Evolutionary conservation across 2,797 vertebrate genomes (phyloP), one percentile per base, ranked within the genome.

Genomic region (Chelon auratus): DNA sequence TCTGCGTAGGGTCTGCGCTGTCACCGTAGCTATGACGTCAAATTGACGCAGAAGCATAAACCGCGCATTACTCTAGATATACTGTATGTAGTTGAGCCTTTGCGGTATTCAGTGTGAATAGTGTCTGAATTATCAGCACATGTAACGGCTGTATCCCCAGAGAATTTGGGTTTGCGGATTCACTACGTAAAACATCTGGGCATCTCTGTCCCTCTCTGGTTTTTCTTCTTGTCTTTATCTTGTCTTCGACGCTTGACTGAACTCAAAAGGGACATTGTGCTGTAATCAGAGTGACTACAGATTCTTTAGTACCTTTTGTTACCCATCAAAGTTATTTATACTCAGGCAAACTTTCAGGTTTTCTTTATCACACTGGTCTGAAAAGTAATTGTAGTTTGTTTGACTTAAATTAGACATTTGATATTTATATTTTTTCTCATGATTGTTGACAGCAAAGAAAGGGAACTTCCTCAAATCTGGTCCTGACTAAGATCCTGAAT

Each of bases 111-210:
- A 6, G n/a, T 42, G 18, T 57, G 62, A 43, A 10, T 67, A 30
- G 30, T 56, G 30, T 75, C 3, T 72, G 55, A 57, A 15, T 66
- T 60, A 74, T 50, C 65, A 70, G 18, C 58, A 64, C 58, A 33
- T 58, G 68, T 54, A 71, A 69, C 85, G 87, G 85, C 86, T 89
- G 86, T 69, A 56, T 20, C 51, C 37, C 15, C 3, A 45, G 33
- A 24, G 24, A 33, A 45, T 62, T 26, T 7, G 22, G 0, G 30
- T 36, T 60, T 80, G 74, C 24, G 53, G 68, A 60, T 72, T 68
- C 81, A 72, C 80, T 80, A 80, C 86, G 62, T 26, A 9, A 30
- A 33, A 18, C 59, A 66, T 83, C 20, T 52, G 65, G 48, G 55
- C 22, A n/a, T 39, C 37, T 71, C 43, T 1, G 40, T 18, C 24